Evolutionary conservation across 2,113 vertebrate species (phyloP).

Genomic region (Empidonax alnorum): DNA sequence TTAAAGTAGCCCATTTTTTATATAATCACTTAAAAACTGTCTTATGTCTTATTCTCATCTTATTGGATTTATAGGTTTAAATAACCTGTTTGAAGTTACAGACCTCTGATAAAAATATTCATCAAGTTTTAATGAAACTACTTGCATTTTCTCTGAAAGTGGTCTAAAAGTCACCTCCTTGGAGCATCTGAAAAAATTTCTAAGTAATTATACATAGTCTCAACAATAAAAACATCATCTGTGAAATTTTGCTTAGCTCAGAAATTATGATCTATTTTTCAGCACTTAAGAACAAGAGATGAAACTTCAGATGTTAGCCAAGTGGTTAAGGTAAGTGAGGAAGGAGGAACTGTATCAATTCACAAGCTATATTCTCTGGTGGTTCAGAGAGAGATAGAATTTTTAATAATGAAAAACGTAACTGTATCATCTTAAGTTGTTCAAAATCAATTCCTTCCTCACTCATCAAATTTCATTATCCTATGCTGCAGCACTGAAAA

Average conservation of each 20-base stretch:
- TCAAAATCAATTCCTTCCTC: neutral
- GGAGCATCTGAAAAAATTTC: neutral
- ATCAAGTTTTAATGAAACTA: neutral
- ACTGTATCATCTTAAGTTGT: neutral
- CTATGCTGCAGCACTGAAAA: neutral
- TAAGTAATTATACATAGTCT: neutral
- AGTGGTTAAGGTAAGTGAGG: neutral
- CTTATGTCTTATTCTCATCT: neutral
- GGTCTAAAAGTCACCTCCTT: neutral
- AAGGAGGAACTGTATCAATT: neutral
- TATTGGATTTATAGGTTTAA: neutral
- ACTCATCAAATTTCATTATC: neutral
- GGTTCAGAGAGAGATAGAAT: neutral
- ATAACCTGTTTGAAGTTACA: neutral
- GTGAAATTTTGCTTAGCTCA: neutral
- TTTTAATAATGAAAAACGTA: neutral
- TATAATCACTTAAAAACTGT: neutral
- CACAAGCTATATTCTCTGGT: neutral
- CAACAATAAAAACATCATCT: neutral
- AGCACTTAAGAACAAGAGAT: neutral
- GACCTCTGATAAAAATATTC: neutral
- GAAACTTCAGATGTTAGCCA: neutral
- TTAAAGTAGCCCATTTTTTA: neutral
- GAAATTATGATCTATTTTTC: neutral
- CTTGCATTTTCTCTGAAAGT: neutral